phyloP scores from a whole-genome alignment of 1,140 invertebrate species.

The Orchestia grillus region DNA sequence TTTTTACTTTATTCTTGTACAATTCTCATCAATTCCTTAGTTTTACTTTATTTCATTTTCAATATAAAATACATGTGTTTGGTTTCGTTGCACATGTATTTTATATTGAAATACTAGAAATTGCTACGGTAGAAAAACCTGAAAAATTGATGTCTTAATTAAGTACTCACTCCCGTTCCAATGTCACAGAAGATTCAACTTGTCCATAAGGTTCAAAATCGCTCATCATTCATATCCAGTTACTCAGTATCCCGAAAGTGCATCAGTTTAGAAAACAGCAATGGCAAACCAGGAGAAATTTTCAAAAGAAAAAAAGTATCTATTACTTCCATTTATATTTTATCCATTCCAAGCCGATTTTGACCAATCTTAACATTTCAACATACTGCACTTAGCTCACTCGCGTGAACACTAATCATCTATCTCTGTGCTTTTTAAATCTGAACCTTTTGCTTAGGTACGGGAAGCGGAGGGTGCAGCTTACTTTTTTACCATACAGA shows the following conservation, averaged over 20 bases:
- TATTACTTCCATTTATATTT: background rate
- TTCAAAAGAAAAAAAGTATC: background rate
- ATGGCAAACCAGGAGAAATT: background rate
- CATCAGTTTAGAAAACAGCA: background rate
- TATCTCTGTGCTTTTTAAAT: background rate
- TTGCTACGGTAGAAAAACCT: background rate
- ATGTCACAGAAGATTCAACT: background rate
- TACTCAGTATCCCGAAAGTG: background rate
- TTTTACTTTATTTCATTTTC: too few relatives aligned
- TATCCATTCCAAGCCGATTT: background rate
- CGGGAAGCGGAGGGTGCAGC: background rate
- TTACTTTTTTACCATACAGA: background rate
- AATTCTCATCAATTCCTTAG: too few relatives aligned
- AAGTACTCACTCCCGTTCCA: background rate
- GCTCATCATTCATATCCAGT: background rate
- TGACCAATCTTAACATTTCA: background rate
- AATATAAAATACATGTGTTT: too few relatives aligned
- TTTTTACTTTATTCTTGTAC: too few relatives aligned
- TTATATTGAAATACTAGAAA: too few relatives aligned
- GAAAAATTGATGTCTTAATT: background rate
- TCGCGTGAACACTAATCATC: background rate
- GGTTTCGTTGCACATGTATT: too few relatives aligned
- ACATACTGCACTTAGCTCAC: background rate
- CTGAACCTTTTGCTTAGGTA: background rate
- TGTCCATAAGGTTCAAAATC: background rate